These are phyloP conservation scores for Euura lappo DNA, from an alignment of 1,140 invertebrate species.

Conservation along the genomic window DNA sequence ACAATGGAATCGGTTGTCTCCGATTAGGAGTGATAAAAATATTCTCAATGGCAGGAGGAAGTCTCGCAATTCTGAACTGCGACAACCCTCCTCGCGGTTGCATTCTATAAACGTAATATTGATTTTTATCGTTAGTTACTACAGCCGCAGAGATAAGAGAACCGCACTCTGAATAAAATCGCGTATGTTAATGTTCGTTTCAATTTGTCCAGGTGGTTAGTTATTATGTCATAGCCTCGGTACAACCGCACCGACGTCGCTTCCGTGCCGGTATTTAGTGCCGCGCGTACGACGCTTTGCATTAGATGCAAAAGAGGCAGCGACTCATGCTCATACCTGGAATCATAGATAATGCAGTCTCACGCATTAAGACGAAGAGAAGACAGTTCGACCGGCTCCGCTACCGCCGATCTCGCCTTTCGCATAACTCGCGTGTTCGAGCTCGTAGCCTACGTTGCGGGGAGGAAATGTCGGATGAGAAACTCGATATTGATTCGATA, in stretches of 20 bases:
- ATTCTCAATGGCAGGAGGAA: too few species aligned
- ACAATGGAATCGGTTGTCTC: too few species aligned
- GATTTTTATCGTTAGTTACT: too few species aligned
- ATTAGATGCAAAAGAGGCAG: constrained; percentile 28
- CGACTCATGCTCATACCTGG: constrained; percentile 4
- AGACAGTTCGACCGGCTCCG: too few species aligned
- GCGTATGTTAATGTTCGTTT: constrained; percentile 32
- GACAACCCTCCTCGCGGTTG: too few species aligned
- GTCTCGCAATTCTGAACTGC: too few species aligned
- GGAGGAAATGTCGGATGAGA: constrained; percentile 19
- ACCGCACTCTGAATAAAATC: too few species aligned
- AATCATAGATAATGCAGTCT: constrained; percentile 6
- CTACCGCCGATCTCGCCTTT: too few species aligned
- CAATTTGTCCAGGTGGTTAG: constrained; percentile 35
- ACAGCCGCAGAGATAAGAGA: too few species aligned
- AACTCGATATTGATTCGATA: constrained; percentile 16
- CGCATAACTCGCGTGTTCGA: constrained; percentile 18
- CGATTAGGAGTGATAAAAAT: too few species aligned
- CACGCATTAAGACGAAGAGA: constrained; percentile 2
- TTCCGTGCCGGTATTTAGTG: not conserved
- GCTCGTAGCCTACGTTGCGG: not conserved
- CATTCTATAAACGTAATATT: too few species aligned
- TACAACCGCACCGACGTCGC: not conserved
- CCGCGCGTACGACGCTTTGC: constrained; percentile 17
- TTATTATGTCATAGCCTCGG: not conserved